Evolutionary conservation across 2,888 invertebrate species (phyloP).

Genomic region (Minunthozetes semirufus): DNA sequence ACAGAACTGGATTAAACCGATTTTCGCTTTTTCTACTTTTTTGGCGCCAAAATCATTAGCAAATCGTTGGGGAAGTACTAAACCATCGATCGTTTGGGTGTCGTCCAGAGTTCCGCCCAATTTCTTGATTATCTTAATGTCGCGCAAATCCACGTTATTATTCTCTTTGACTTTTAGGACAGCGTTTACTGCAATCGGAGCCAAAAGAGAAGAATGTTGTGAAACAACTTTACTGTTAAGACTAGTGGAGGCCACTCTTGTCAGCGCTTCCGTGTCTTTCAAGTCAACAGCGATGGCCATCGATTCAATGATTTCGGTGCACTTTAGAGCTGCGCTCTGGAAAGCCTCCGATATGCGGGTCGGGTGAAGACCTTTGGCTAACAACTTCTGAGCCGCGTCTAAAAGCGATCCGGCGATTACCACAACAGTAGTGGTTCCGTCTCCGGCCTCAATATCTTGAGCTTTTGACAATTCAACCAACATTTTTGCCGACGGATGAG

Average conservation of each 20-base stretch:
- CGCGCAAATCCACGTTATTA: too few relatives aligned
- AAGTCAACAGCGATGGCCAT: conserved; percentile 82
- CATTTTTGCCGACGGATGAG: conserved; percentile 99
- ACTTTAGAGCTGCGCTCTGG: conserved; percentile 67
- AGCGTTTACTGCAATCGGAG: too few relatives aligned
- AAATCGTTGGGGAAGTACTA: too few relatives aligned
- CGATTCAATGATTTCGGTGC: conserved; percentile 62
- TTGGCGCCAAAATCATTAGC: conserved; percentile 90
- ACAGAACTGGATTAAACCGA: conserved; percentile 98
- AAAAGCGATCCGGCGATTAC: conserved; percentile 89
- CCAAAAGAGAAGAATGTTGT: too few relatives aligned
- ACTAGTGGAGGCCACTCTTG: too few relatives aligned
- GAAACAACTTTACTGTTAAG: too few relatives aligned
- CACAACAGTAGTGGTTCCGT: conserved; percentile 98
- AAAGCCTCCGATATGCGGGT: conserved; percentile 95
- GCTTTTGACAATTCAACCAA: conserved; percentile 96
- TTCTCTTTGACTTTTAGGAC: too few relatives aligned
- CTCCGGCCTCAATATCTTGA: conserved; percentile 98
- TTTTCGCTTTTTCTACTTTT: conserved; percentile 92
- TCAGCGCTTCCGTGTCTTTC: too few relatives aligned
- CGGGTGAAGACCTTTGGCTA: conserved; percentile 86
- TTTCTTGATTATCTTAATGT: too few relatives aligned
- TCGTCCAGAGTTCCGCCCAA: too few relatives aligned
- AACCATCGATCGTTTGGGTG: too few relatives aligned
- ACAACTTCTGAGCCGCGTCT: conserved; percentile 84